A percentile compares a stretch with the other conserved stretches of the same genome.
Evolutionary conservation across 2,113 vertebrate species (phyloP).

Genomic region (Cyphomyrus plagiostoma): DNA sequence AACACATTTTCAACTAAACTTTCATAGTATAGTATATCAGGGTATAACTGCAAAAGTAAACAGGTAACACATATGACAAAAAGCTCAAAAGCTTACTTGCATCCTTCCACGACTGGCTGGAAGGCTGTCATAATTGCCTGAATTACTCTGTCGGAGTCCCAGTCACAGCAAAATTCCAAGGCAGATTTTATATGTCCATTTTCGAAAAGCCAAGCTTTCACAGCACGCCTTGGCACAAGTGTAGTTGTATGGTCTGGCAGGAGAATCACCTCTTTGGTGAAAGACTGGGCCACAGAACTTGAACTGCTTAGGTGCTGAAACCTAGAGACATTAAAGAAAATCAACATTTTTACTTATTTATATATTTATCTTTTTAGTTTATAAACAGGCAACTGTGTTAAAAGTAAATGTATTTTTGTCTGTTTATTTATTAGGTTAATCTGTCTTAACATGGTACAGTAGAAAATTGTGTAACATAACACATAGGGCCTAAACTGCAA

Average conservation of each 20-base stretch:
- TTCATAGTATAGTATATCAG: too few species aligned
- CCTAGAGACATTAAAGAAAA: background rate
- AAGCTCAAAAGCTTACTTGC: too few species aligned
- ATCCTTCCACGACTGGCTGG: too few species aligned
- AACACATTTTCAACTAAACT: too few species aligned
- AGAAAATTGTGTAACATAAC: too few species aligned
- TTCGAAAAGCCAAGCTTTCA: conserved; percentile 23
- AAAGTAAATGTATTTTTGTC: background rate
- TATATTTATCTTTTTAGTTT: background rate
- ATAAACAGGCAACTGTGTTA: background rate
- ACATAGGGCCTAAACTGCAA: too few species aligned
- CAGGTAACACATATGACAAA: too few species aligned
- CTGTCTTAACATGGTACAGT: too few species aligned
- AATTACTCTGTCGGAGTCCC: conserved; percentile 11
- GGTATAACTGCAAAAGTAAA: too few species aligned
- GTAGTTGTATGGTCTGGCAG: conserved; percentile 16
- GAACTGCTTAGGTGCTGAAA: background rate
- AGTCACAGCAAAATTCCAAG: conserved; percentile 21
- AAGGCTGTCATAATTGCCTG: conserved; percentile 1
- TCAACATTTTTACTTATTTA: background rate
- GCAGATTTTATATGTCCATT: conserved; percentile 24
- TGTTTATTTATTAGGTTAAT: too few species aligned
- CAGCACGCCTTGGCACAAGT: conserved; percentile 8
- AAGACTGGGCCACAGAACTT: background rate
- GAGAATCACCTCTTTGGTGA: conserved; percentile 9